These are phyloP conservation scores for Malthinus flaveolus DNA, from an alignment of 2,888 invertebrate genomes.

Conservation along the genomic window DNA sequence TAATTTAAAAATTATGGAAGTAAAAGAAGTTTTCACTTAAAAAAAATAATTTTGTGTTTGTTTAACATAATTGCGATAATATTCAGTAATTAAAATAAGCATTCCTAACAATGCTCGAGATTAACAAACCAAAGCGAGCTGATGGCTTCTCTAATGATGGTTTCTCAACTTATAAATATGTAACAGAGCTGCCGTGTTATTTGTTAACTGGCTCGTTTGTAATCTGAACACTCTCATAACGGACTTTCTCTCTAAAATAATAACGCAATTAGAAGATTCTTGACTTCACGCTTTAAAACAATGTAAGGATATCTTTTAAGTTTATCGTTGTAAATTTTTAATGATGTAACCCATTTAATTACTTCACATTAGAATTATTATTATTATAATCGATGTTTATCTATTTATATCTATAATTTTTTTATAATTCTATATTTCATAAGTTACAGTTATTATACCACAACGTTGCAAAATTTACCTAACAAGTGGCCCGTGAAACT, in stretches of 20 bases:
- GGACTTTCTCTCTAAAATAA: slow-evolving; percentile 39
- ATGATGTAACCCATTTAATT: slow-evolving; percentile 34
- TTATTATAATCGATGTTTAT: slow-evolving; percentile 6
- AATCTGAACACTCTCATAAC: slow-evolving; percentile 38
- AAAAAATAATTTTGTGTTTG: slow-evolving; percentile 29
- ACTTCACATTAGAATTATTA: slow-evolving; percentile 25
- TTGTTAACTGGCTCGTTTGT: slow-evolving; percentile 40
- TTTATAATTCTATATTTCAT: not conserved
- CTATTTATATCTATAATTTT: slow-evolving; percentile 1
- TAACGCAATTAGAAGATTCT: slow-evolving; percentile 37
- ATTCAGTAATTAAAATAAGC: slow-evolving; percentile 36
- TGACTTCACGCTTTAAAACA: slow-evolving; percentile 37
- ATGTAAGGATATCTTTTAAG: slow-evolving; percentile 28
- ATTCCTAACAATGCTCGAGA: slow-evolving; percentile 38
- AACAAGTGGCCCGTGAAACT: slow-evolving; percentile 2
- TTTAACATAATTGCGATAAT: slow-evolving; percentile 38
- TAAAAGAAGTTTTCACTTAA: slow-evolving; percentile 34
- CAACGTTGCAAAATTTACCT: too few species aligned
- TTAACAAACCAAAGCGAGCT: slow-evolving; percentile 40
- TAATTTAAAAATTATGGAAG: slow-evolving; percentile 17
- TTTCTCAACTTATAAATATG: slow-evolving; percentile 41
- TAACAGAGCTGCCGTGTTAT: slow-evolving; percentile 38
- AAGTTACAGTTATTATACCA: too few species aligned
- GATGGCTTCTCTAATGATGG: slow-evolving; percentile 33
- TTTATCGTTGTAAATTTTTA: slow-evolving; percentile 31